Evolutionary conservation across 1,140 invertebrate genomes (phyloP).

Genomic region (Leptonema lineaticorne): DNA sequence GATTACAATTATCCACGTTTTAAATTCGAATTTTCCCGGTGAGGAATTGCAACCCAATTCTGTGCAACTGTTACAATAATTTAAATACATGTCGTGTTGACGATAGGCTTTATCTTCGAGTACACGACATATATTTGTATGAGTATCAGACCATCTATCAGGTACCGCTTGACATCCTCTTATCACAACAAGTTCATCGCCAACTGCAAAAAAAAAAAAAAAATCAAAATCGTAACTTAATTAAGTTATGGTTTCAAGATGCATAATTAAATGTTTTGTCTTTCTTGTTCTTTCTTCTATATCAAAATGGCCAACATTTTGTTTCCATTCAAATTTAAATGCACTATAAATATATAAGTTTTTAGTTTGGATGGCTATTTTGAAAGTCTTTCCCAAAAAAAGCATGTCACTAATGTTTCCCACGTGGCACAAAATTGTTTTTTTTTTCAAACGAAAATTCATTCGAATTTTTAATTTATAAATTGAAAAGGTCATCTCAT

Average conservation of each 20-base stretch:
- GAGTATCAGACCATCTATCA: slow-evolving; percentile 8
- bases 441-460: no score
- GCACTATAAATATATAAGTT: no score
- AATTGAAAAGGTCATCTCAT: no score
- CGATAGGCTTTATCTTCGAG: slow-evolving; percentile 24
- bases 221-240: neutral
- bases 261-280: no score
- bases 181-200: slow-evolving; percentile 35
- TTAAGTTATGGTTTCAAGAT: neutral
- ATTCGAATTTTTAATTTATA: no score
- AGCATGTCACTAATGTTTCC: no score
- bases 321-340: no score
- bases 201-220: slow-evolving; percentile 31
- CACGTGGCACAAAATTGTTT: no score
- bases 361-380: no score
- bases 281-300: no score
- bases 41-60: slow-evolving; percentile 31
- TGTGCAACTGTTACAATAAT: slow-evolving; percentile 34
- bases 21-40: neutral
- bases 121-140: slow-evolving; percentile 18
- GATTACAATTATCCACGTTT: slow-evolving; percentile 4
- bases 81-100: slow-evolving; percentile 22
- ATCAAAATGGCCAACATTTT: no score
- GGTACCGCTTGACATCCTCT: slow-evolving; percentile 27
- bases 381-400: no score